Percentiles rank a stretch among this genome's conserved stretches.
phyloP scores from a whole-genome alignment of 2,113 vertebrate species.

The Oreochromis niloticus region DNA sequence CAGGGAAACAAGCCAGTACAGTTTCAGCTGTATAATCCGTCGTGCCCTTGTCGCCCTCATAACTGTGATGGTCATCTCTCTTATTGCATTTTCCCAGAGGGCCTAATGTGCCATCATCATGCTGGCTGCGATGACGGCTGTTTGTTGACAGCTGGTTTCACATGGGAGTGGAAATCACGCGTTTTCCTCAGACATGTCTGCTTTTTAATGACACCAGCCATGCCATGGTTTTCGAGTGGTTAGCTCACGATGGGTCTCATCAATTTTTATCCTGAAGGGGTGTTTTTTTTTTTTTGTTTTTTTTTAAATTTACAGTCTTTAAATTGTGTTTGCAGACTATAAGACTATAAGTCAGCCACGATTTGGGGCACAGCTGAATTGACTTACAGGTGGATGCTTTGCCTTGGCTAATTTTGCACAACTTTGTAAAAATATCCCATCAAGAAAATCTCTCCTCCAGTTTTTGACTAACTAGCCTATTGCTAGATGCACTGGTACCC shows the following conservation, averaged over 20 bases:
- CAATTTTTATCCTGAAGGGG: neutral
- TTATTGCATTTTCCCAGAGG: neutral
- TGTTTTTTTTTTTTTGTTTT: neutral
- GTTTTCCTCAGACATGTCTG: neutral
- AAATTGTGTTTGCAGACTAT: neutral
- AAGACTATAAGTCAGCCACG: neutral
- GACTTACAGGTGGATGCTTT: neutral
- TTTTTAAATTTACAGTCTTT: neutral
- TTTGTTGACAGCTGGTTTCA: slow-evolving; percentile 27
- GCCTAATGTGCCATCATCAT: neutral
- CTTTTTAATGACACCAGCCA: neutral
- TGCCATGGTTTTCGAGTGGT: neutral
- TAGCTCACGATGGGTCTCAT: neutral
- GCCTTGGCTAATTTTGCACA: neutral
- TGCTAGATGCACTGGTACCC: neutral
- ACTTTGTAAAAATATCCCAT: neutral
- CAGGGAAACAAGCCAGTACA: neutral
- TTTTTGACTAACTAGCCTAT: neutral
- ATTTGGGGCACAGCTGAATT: neutral
- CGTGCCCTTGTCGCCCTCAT: neutral
- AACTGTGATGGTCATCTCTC: slow-evolving; percentile 10
- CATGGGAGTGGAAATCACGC: neutral
- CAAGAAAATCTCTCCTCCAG: neutral
- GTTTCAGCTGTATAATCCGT: neutral
- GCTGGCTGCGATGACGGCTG: neutral